Evolutionary conservation across 1,140 invertebrate species (phyloP), one percentile per base, ranked within the genome.

Genomic region (Calosoma granatense): DNA sequence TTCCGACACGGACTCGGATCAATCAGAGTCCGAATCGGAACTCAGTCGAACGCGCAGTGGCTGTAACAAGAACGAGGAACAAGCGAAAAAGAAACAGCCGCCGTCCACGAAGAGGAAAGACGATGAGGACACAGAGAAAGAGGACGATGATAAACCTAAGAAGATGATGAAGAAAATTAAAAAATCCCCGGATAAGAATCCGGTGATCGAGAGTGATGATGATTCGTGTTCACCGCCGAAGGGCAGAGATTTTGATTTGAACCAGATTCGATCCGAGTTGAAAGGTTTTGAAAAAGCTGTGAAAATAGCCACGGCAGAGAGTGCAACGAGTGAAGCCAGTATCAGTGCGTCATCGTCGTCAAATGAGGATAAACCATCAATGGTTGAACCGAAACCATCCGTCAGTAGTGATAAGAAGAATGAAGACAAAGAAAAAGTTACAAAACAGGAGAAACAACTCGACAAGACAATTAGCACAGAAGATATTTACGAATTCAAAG

Each of bases 401-500:
- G 59, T 62, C 15, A 60, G 58, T 21, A 63, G 65, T 51, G 60
- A 65, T 12, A 57, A 60, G 19, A 57, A 61, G 51, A 36, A 58
- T 53, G 59, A 67, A 47, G 56, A 66, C 17, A 64, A 60, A 57
- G n/a, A n/a, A n/a, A n/a, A n/a, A n/a, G 43, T 61, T 54, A 56
- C 60, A 59, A 56, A 71, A 58, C 52, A 53, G 22, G 20, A 56
- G 41, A 43, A 2, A 55, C 15, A 41, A 20, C 51, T 61, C 43
- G 64, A 70, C 59, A 65, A 64, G 26, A 63, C 65, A 41, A 63
- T 61, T 12, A 69, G 63, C 59, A 76, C 80, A 3, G 83, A 86
- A 62, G 88, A 90, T 70, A 82, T 90, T 66, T 92, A 92, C 63
- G 89, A 92, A 70, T 92, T 92, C 64, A 91, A 91, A 71, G 89